Evolutionary conservation across 2,113 vertebrate genomes (phyloP).

Genomic region (Mastomys natalensis): DNA sequence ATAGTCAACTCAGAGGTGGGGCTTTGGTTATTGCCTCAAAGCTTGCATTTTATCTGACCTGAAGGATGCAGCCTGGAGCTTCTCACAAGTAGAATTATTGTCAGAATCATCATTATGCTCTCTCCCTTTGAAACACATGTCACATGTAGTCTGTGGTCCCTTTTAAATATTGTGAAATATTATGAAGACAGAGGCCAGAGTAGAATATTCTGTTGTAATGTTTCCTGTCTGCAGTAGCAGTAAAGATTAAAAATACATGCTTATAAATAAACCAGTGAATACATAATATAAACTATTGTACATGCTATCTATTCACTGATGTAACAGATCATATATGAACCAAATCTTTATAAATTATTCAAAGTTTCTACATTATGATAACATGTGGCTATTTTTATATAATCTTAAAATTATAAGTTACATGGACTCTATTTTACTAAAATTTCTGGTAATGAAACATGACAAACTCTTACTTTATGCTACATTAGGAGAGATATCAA

Average conservation of each 20-base stretch:
- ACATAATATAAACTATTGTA: fast-evolving
- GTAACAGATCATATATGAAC: background rate
- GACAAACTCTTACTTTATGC: background rate
- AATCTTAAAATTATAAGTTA: background rate
- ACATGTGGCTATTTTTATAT: background rate
- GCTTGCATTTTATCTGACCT: background rate
- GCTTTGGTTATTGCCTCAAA: background rate
- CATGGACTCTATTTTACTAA: background rate
- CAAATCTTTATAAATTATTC: background rate
- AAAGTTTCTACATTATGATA: background rate
- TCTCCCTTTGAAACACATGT: background rate
- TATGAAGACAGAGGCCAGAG: too few relatives aligned
- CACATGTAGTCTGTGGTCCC: background rate
- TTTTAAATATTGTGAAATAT: background rate
- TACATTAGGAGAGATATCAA: fast-evolving
- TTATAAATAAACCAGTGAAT: background rate
- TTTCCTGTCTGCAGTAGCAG: background rate
- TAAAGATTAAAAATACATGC: background rate
- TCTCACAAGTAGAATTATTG: background rate
- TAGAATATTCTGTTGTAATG: background rate
- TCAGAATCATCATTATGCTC: fast-evolving
- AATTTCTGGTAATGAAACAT: background rate
- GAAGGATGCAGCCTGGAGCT: too few relatives aligned
- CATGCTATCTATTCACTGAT: background rate
- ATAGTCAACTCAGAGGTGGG: too few relatives aligned